Evolutionary conservation across 1,140 invertebrate species (phyloP).

Genomic region (Apis mellifera): DNA sequence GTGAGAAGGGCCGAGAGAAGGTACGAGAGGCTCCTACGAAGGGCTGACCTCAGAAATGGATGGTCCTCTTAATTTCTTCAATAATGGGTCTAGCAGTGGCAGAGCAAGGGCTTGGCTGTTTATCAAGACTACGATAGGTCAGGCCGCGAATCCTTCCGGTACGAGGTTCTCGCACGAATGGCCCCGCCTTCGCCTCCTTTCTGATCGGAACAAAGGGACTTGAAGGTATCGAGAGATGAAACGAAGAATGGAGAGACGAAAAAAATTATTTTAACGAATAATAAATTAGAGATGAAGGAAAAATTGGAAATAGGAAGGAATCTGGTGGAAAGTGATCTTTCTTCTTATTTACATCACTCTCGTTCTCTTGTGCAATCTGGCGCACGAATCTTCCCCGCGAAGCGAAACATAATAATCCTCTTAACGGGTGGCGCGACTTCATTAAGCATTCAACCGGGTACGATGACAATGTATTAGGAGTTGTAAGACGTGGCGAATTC

Average conservation of each 20-base stretch:
- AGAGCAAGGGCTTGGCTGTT: constrained; percentile 65
- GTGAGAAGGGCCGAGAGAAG: no score
- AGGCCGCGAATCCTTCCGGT: constrained; percentile 48
- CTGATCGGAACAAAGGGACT: background rate
- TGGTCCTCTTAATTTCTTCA: constrained; percentile 74
- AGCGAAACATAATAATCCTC: constrained; percentile 69
- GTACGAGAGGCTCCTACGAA: no score
- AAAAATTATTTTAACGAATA: no score
- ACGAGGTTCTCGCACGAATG: constrained; percentile 56
- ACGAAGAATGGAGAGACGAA: no score
- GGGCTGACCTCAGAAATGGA: constrained; percentile 21
- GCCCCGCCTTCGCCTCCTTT: background rate
- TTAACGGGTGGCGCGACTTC: constrained; percentile 65
- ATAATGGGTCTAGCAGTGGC: constrained; percentile 66
- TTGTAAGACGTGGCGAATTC: constrained; percentile 23
- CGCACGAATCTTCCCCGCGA: constrained; percentile 33
- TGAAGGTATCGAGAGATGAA: no score
- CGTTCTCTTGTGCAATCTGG: background rate
- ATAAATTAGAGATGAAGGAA: no score
- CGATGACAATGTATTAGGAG: constrained; percentile 7
- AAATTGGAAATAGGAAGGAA: no score
- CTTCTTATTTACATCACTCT: no score
- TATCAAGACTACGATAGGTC: constrained; percentile 65
- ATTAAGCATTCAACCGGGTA: constrained; percentile 65
- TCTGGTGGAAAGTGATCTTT: no score